These are phyloP conservation scores for Pseudotriccus pelzelni DNA, from an alignment of 2,797 vertebrate species.

Conservation along the genomic window DNA sequence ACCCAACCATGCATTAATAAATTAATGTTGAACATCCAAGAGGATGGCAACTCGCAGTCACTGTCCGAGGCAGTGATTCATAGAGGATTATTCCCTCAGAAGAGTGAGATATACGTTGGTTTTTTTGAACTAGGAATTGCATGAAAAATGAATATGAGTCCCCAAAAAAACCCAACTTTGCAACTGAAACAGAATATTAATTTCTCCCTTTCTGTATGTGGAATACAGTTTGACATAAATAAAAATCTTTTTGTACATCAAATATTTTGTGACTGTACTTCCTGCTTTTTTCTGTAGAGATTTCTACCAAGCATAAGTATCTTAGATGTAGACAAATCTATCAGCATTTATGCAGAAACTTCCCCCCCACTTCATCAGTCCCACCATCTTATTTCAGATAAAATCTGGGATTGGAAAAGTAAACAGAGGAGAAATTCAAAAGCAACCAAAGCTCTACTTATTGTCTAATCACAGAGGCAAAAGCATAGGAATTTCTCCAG, in stretches of 20 bases:
- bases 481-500: conserved; percentile 13
- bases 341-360: background rate
- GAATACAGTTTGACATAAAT: background rate
- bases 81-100: conserved; percentile 21
- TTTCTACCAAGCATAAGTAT: background rate
- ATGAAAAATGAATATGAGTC: conserved; percentile 32
- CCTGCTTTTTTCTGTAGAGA: background rate
- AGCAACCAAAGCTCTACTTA: conserved; percentile 14
- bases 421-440: background rate
- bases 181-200: background rate
- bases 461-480: conserved; percentile 14
- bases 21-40: conserved; percentile 63
- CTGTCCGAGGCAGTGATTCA: conserved; percentile 36
- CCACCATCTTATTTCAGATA: conserved; percentile 1
- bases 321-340: conserved; percentile 4
- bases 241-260: background rate
- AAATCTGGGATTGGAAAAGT: background rate
- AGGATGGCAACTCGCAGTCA: conserved; percentile 29
- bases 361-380: background rate
- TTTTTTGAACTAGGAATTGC: conserved; percentile 40
- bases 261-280: background rate
- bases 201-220: background rate
- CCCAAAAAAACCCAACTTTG: background rate
- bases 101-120: background rate
- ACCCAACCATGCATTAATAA: conserved; percentile 61